phyloP scores from a whole-genome alignment of 1,140 invertebrate genomes.

The Ruditapes philippinarum region DNA sequence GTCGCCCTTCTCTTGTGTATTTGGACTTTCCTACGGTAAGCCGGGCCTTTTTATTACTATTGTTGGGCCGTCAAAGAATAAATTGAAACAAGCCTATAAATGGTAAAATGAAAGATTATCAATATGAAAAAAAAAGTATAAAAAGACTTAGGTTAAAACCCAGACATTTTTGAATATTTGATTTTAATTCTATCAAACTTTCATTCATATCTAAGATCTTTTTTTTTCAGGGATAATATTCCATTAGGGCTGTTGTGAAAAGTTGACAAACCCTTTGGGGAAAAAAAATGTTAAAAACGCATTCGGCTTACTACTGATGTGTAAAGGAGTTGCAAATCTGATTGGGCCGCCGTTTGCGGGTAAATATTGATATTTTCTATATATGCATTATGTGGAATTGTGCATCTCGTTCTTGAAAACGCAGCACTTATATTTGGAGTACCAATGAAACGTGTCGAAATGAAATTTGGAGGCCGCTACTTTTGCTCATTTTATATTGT shows the following conservation, averaged over 20 bases:
- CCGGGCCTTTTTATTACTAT: neutral
- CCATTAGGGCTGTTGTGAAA: conserved; percentile 96
- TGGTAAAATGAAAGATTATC: no score
- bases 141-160: no score
- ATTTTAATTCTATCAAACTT: no score
- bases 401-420: no score
- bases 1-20: conserved; percentile 92
- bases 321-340: conserved; percentile 96
- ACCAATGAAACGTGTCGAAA: no score
- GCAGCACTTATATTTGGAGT: no score
- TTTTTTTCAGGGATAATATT: conserved; percentile 92
- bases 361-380: no score
- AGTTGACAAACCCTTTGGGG: conserved; percentile 98
- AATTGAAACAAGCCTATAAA: neutral
- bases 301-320: conserved; percentile 96
- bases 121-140: no score
- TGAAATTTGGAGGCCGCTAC: no score
- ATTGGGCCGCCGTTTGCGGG: conserved; percentile 91
- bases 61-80: neutral
- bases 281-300: conserved; percentile 97
- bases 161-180: neutral
- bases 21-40: conserved; percentile 93
- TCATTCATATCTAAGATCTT: no score
- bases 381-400: neutral
- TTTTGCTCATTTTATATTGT: no score